Base-by-base conservation (phyloP, 1,140 invertebrate genomes). In the Ostrea edulis region DNA sequence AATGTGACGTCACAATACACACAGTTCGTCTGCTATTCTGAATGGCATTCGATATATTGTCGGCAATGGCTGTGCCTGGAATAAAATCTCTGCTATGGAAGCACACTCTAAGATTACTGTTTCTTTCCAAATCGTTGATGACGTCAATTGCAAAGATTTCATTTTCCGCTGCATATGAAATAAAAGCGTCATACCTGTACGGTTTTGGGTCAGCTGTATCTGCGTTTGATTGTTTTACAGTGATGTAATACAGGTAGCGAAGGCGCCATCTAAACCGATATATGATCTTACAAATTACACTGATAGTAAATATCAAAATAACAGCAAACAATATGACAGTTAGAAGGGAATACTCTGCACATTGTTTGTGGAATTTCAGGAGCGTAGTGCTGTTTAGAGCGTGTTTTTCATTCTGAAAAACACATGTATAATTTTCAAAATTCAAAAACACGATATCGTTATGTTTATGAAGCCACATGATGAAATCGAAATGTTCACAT, bases 1-100 rank as follows among this genome's bases (percentile, higher is more conserved):
- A 81, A 20, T 81, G 25, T 81, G 25, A 35, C 0, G 71, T 35
- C 25, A 97, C 94, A 29, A 97, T 92, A n/a, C 97, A 93, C 62
- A 97, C 93, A 22, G 96, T 96, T 93, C 96, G 96, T 81, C 96
- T 95, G 92, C 96, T 96, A 81, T 95, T 95, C 29, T 96, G 95
- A 58, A 97, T 96, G 89, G 96, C 96, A 77, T 95, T 95, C 25
- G 96, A 92, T 82, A 97, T 96, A 88, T 96, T 96, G 91, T 96
- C 96, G 0, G 96, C 96, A 85, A 97, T 96, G 52, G 87, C 87
- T 11, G 87, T 88, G 35, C 93, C 93, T 17, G 91, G 90, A 12
- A 88, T 53, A 85, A 93, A 93, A 81, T 93, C 91, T 65, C 90
- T 83, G 52, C 89, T 65, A 84, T 93, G 92, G 7, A 93, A 25